phyloP scores from a whole-genome alignment of 2,113 vertebrate genomes.

The Pheucticus melanocephalus region DNA sequence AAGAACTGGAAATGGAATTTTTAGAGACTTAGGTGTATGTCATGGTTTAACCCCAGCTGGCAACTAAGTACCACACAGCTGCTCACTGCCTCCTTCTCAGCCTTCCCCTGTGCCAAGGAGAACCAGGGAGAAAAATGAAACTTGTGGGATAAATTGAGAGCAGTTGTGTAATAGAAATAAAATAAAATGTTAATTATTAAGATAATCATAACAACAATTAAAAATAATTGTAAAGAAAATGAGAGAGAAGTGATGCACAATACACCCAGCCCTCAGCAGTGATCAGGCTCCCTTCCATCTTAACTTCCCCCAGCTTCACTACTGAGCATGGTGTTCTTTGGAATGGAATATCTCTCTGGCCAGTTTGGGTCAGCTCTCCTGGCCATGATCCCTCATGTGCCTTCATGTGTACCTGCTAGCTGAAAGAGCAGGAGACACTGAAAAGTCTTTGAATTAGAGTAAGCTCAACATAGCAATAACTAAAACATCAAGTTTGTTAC shows the following conservation, averaged over 20 bases:
- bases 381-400: not conserved
- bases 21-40: not conserved
- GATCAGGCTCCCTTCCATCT: not conserved
- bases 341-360: not conserved
- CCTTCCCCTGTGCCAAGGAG: not conserved
- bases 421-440: not conserved
- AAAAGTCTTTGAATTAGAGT: not conserved
- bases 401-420: not conserved
- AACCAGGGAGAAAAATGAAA: not conserved
- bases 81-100: not conserved
- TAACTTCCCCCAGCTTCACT: not conserved
- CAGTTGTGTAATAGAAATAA: not conserved
- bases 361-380: not conserved
- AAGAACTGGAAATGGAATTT: not conserved
- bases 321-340: not conserved
- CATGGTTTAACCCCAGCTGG: not conserved
- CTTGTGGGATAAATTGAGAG: not conserved
- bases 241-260: not conserved
- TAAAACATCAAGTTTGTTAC: not conserved
- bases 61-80: not conserved
- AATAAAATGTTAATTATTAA: not conserved
- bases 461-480: not conserved
- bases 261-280: not conserved
- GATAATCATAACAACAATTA: not conserved
- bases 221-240: not conserved